Percentiles rank a stretch among this genome's conserved stretches.
phyloP scores from a whole-genome alignment of 2,113 vertebrate species.

The Coracopsis vasa region DNA sequence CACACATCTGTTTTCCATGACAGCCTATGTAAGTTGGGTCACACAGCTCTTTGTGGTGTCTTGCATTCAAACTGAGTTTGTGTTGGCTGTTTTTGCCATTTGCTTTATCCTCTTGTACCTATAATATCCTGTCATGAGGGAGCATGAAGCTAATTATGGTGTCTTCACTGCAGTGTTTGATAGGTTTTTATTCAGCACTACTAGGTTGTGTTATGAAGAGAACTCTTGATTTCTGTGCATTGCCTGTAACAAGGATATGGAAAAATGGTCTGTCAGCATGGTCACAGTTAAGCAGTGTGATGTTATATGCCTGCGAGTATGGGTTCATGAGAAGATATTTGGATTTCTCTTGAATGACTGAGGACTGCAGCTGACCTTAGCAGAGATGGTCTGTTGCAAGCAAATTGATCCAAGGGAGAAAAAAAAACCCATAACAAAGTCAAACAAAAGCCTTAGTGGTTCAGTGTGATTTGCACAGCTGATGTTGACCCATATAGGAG shows the following conservation, averaged over 20 bases:
- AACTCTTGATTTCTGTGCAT: not conserved
- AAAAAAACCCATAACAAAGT: not conserved
- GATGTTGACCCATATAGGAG: not conserved
- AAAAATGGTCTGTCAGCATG: not conserved
- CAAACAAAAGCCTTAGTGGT: not conserved
- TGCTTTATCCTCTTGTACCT: not conserved
- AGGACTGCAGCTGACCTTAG: not conserved
- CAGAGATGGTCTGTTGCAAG: not conserved
- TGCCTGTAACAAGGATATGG: not conserved
- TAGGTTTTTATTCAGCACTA: not conserved
- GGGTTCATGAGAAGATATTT: not conserved
- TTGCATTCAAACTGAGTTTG: not conserved
- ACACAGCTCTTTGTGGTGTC: not conserved
- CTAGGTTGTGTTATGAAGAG: not conserved
- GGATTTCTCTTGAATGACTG: not conserved
- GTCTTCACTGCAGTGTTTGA: not conserved
- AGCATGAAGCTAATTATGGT: not conserved
- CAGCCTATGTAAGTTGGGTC: not conserved
- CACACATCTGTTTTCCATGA: accelerated
- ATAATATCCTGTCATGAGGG: not conserved
- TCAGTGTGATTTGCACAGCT: not conserved
- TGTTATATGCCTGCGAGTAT: not conserved
- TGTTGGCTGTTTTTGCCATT: not conserved
- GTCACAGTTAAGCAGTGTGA: not conserved
- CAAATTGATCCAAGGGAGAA: not conserved